Conservation (phyloP, 2,888 invertebrate species). For the Pseudanteris insignis region DNA sequence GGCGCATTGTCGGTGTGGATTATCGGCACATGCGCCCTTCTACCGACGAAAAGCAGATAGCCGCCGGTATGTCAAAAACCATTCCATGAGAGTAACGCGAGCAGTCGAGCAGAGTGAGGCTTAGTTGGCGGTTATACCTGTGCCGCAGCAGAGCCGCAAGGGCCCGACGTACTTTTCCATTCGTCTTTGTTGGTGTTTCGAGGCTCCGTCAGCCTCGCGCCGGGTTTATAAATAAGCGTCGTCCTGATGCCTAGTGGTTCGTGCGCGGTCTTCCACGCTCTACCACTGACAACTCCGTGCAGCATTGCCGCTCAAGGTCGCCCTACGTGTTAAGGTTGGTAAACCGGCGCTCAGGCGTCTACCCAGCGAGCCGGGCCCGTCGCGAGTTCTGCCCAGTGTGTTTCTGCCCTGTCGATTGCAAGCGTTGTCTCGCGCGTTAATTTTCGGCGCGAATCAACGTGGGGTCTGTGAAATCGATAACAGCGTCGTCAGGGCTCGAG, state of each 20-base stretch:
- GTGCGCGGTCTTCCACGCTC: too few relatives aligned
- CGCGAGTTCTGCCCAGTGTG: too few relatives aligned
- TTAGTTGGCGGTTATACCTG: too few relatives aligned
- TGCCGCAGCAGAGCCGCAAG: slow-evolving; percentile 1
- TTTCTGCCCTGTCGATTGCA: too few relatives aligned
- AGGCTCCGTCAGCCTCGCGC: slow-evolving; percentile 2
- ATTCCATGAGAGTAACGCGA: slow-evolving; percentile 54
- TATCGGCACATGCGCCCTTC: slow-evolving; percentile 64
- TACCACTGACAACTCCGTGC: slow-evolving; percentile 7
- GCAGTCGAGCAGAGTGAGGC: slow-evolving; percentile 48
- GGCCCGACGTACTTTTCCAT: slow-evolving; percentile 22
- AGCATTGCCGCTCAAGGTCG: slow-evolving; percentile 14
- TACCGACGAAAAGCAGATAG: slow-evolving; percentile 48
- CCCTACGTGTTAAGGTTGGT: slow-evolving; percentile 10
- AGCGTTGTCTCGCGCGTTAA: too few relatives aligned
- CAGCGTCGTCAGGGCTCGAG: too few relatives aligned
- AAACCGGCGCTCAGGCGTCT: too few relatives aligned
- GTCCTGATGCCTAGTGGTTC: slow-evolving; percentile 18
- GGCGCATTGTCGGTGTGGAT: slow-evolving; percentile 53
- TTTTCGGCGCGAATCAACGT: too few relatives aligned
- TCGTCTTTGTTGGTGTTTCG: not conserved
- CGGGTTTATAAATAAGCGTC: slow-evolving; percentile 18
- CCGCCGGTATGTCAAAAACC: slow-evolving; percentile 61
- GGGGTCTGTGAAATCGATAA: too few relatives aligned
- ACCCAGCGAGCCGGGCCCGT: too few relatives aligned